These are phyloP conservation scores for Kuschelorhynchus macadamiae DNA, from an alignment of 2,888 invertebrate genomes.

Conservation along the genomic window DNA sequence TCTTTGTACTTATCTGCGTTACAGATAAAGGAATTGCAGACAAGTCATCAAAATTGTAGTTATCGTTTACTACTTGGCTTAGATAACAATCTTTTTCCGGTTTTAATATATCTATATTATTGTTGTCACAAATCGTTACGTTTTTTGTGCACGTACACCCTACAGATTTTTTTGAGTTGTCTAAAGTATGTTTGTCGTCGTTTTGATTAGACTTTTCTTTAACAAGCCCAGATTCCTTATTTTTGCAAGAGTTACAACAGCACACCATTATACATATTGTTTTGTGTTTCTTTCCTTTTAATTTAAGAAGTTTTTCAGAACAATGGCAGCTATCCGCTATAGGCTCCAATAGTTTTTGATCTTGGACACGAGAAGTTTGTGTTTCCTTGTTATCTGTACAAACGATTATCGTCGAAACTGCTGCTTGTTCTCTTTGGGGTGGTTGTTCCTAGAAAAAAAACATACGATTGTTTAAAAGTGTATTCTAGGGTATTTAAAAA, in stretches of 20 bases:
- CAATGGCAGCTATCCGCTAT: neutral
- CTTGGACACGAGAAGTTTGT: neutral
- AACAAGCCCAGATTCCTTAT: neutral
- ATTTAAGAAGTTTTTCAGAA: constrained; percentile 29
- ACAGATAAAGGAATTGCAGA: neutral
- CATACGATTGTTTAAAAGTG: no score
- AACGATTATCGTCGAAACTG: neutral
- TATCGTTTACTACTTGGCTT: neutral
- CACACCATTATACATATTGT: constrained; percentile 41
- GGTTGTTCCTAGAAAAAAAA: neutral
- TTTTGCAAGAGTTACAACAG: constrained; percentile 36
- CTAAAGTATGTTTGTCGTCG: neutral
- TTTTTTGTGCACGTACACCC: neutral
- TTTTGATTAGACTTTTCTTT: neutral
- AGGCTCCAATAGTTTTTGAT: neutral
- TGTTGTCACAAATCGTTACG: neutral
- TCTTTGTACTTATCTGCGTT: constrained; percentile 25
- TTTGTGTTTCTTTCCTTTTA: constrained; percentile 36
- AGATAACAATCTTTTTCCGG: neutral
- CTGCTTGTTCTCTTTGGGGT: neutral
- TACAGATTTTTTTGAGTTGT: neutral
- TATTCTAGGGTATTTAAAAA: no score
- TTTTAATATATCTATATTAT: neutral
- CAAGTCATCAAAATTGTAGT: neutral
- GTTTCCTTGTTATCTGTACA: constrained; percentile 1